Percentiles rank a stretch among this genome's conserved stretches.
phyloP scores from a whole-genome alignment of 2,113 vertebrate genomes.

The Tapirus terrestris region DNA sequence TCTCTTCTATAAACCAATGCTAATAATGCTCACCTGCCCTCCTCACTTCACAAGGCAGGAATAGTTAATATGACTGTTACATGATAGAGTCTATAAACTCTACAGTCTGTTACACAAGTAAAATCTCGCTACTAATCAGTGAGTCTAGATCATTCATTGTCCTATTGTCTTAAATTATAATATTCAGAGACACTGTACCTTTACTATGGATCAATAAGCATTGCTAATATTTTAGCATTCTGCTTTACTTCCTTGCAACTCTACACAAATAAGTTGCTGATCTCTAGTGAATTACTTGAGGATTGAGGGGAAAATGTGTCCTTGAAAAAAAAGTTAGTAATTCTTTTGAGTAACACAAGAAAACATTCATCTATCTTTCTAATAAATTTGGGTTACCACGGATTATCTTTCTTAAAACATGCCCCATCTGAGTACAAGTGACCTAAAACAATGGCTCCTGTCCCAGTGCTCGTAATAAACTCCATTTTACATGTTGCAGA shows the following conservation, averaged over 20 bases:
- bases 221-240: neutral
- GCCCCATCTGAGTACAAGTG: neutral
- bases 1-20: neutral
- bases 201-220: neutral
- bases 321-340: neutral
- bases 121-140: neutral
- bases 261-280: neutral
- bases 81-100: neutral
- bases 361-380: neutral
- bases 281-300: neutral
- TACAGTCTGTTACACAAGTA: neutral
- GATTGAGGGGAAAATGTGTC: neutral
- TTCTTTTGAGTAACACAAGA: neutral
- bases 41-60: neutral
- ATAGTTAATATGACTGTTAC: neutral
- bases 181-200: neutral
- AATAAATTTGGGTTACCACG: neutral
- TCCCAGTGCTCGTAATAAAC: neutral
- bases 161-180: neutral
- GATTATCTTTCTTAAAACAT: conserved; percentile 1
- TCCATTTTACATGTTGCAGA: neutral
- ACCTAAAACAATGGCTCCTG: neutral
- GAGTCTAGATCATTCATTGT: neutral
- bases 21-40: neutral
- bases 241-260: neutral